Conservation (phyloP, 2,888 invertebrate species). For the Neoaliturus tenellus region DNA sequence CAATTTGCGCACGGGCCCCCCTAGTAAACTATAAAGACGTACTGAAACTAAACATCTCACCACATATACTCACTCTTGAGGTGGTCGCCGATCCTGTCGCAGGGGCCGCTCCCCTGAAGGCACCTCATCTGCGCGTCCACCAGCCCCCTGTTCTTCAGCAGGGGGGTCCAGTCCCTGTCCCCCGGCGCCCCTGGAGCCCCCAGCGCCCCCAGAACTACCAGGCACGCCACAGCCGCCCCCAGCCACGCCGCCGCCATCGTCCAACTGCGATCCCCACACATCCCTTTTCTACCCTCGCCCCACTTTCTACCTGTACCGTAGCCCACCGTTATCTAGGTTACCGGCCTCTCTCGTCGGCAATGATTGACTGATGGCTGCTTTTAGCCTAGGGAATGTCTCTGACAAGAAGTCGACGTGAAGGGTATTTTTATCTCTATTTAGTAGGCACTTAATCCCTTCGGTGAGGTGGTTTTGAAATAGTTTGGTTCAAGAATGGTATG, state of each 20-base stretch:
- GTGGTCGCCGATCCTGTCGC: slow-evolving; percentile 78
- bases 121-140: slow-evolving; percentile 75
- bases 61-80: slow-evolving; percentile 76
- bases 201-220: not conserved
- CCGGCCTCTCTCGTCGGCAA: too few species aligned
- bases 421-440: not conserved
- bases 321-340: not conserved
- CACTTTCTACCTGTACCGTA: not conserved
- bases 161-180: slow-evolving; percentile 36
- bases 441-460: too few species aligned
- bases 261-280: too few species aligned
- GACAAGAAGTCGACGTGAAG: not conserved
- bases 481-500: too few species aligned
- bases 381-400: not conserved
- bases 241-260: not conserved
- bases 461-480: too few species aligned
- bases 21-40: too few species aligned
- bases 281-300: not conserved
- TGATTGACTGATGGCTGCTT: not conserved
- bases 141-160: slow-evolving; percentile 57
- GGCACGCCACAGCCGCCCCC: not conserved
- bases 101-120: slow-evolving; percentile 76
- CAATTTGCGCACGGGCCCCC: too few species aligned
- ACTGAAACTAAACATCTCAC: too few species aligned
- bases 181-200: not conserved